Base-by-base conservation (phyloP, 2,888 invertebrate species). In the Calliscelio sp. region DNA sequence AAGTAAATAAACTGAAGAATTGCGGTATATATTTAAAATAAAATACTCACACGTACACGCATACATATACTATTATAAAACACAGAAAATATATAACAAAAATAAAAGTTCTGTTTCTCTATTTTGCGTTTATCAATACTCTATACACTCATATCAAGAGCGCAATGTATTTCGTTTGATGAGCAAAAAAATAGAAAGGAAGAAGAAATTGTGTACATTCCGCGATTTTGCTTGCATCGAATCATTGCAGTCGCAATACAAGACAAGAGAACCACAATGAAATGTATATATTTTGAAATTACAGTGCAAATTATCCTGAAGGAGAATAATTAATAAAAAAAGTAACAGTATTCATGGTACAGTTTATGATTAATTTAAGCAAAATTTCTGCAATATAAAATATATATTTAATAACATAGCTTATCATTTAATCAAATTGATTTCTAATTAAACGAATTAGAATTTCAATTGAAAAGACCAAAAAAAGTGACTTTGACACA, bases 1-100 rank as follows among this genome's bases (percentile, higher is more conserved):
- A 77, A 83, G 32, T 73, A 66, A 78, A 68, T 61, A 61, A n/a
- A 66, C 10, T 63, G 63, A 66, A 59, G n/a, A 68, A 46, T 68
- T 38, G 35, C 55, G 20, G 53, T 70, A 61, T 61, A 53, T 68
- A 59, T 65, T 73, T 65, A 35, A 66, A 49, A 55, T 63, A 20
- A 68, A 59, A 68, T 44, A 77, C 44, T 55, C 25, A 51, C 44
- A 77, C 68, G 4, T 57, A 66, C 55, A 49, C 46, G 10, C 46
- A 71, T 46, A 46, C 28, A 55, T 63, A 44, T 53, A 63, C 25
- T 16, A 44, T 28, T 38, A 28, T 6, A 4, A 38, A 24, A 73
- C 55, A 44, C 61, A 73, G 2, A 59, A 11, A 59, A 28, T 28
- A 41, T 11, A 41, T 14, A 41, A 61, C 25, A 41, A 28, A 20